Evolutionary conservation across 2,888 invertebrate genomes (phyloP).

Genomic region (Cryptocephalus moraei): DNA sequence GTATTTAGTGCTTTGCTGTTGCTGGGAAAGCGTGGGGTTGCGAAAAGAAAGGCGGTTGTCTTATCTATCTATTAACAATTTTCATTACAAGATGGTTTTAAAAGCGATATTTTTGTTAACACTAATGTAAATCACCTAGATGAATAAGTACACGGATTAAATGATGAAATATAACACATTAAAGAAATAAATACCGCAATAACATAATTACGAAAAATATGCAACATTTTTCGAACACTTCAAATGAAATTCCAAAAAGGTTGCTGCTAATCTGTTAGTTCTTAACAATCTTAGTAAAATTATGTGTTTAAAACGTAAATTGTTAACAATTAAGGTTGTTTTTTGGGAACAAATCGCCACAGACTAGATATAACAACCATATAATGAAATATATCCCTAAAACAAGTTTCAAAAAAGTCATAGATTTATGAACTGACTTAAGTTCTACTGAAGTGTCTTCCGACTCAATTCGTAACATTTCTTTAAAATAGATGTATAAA

Average conservation of each 20-base stretch:
- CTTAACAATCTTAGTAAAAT: slow-evolving; percentile 27
- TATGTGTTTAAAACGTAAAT: slow-evolving; percentile 25
- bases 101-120: slow-evolving; percentile 39
- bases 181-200: slow-evolving; percentile 30
- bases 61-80: slow-evolving; percentile 23
- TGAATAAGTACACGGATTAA: slow-evolving; percentile 36
- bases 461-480: too few relatives aligned
- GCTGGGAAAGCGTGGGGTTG: too few relatives aligned
- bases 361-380: too few relatives aligned
- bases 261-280: slow-evolving; percentile 19
- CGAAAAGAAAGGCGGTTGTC: too few relatives aligned
- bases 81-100: slow-evolving; percentile 40
- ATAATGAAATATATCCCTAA: too few relatives aligned
- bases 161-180: too few relatives aligned
- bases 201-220: slow-evolving; percentile 33
- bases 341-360: too few relatives aligned
- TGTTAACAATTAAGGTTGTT: slow-evolving; percentile 27
- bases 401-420: too few relatives aligned
- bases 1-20: too few relatives aligned
- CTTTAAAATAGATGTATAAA: too few relatives aligned
- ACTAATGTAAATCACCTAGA: slow-evolving; percentile 38
- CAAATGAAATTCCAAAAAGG: slow-evolving; percentile 26
- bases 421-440: too few relatives aligned
- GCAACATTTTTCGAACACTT: slow-evolving; percentile 26
- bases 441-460: too few relatives aligned